Evolutionary conservation across 2,113 vertebrate genomes (phyloP).

Genomic region (Ceratotherium simum): DNA sequence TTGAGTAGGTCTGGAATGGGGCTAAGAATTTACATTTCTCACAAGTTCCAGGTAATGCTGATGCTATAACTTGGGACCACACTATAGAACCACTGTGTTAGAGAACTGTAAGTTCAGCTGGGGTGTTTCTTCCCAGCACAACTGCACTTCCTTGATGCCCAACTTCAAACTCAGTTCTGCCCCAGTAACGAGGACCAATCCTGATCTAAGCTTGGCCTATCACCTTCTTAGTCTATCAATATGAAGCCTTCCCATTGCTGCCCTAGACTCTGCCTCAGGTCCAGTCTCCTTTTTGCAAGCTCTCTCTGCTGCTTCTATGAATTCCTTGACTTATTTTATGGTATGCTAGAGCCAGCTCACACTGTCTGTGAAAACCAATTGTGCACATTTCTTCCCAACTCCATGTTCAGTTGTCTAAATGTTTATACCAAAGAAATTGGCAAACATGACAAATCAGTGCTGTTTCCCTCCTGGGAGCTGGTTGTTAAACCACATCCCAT

Average conservation of each 20-base stretch:
- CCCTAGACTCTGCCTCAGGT: neutral
- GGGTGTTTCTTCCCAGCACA: neutral
- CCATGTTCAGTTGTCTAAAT: neutral
- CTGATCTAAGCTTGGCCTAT: neutral
- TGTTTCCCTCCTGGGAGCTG: neutral
- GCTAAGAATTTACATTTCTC: neutral
- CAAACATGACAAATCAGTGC: neutral
- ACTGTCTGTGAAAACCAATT: neutral
- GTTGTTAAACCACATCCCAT: neutral
- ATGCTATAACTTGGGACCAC: neutral
- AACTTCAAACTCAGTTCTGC: neutral
- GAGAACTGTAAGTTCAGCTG: neutral
- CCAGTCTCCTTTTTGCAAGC: neutral
- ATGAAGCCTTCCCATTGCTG: neutral
- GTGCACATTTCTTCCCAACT: neutral
- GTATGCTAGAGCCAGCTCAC: neutral
- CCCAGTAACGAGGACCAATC: neutral
- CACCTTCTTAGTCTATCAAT: neutral
- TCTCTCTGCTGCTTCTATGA: neutral
- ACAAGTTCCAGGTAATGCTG: neutral
- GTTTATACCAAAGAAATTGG: neutral
- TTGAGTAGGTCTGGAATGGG: neutral
- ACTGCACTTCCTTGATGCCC: neutral
- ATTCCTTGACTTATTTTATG: neutral
- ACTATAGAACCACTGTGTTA: neutral